Evolutionary conservation across 2,113 vertebrate species (phyloP), one percentile per base, ranked within the genome.

Genomic region (Myodes glareolus): DNA sequence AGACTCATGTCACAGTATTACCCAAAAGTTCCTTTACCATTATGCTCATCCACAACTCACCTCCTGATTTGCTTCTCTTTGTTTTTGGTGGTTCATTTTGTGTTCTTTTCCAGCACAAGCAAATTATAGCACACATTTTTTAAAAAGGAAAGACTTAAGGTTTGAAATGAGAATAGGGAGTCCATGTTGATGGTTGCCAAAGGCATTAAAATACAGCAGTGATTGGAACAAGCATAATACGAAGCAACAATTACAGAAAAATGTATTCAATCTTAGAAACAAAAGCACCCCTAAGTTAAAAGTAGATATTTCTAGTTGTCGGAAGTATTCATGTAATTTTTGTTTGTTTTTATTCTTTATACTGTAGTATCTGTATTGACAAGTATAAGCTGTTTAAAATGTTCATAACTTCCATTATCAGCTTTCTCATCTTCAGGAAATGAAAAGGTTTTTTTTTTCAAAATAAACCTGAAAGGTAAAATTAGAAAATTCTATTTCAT

Each of bases 151-250:
- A 88, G 1, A 11, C 27, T 86, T 82, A 27, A 8, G 19, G 78
- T 92, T 93, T 93, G 77, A 96, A 97, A 25, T 72, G 45, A 95
- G 16, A 85, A 80, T 95, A 87, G 95, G 87, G 70, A 95, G 73
- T 73, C 16, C 39, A 65, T 84, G 68, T 58, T 73, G 65, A 91
- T 1, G 31, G 3, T 85, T 36, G 70, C 95, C 42, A 92, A 82
- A 95, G 29, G 52, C 47, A 55, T 94, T 81, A 73, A 95, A 95
- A 95, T 93, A 90, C 19, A 67, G 16, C 31, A 89, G 23, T 58
- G 31, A 94, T 42, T 33, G 61, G 47, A 70, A 90, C 94, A 94
- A 93, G n/a, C 73, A 91, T 70, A 52, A 63, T 29, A 75, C 7
- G 93, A 70, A 72, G 33, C 45, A 92, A 33, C 61, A 92, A 42